Conservation (phyloP, 2,113 vertebrate species). For the Pipra filicauda region DNA sequence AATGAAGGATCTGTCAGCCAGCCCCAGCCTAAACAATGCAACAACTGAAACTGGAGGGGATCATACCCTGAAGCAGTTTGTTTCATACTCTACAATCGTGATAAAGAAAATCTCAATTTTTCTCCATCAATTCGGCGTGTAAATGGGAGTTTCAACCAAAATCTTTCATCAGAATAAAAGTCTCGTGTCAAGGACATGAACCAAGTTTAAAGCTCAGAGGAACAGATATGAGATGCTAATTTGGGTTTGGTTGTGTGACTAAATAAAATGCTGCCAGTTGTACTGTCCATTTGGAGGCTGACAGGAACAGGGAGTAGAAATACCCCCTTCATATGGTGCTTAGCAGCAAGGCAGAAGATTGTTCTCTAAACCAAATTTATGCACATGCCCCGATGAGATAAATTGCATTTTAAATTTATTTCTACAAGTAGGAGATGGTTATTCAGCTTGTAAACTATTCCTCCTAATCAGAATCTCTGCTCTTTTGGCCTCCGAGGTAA, state of each 20-base stretch:
- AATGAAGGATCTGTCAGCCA: slow-evolving; percentile 44
- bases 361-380: background rate
- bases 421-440: background rate
- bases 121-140: background rate
- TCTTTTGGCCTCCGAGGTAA: background rate
- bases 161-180: background rate
- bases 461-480: background rate
- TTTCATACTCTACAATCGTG: slow-evolving; percentile 15
- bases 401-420: background rate
- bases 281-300: background rate
- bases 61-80: slow-evolving; percentile 55
- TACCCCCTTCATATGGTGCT: accelerated
- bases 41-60: slow-evolving; percentile 31
- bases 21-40: slow-evolving; percentile 45
- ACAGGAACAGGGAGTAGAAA: background rate
- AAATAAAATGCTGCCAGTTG: background rate
- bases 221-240: background rate
- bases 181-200: background rate
- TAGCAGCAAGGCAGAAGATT: background rate
- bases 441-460: background rate
- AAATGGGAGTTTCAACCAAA: background rate
- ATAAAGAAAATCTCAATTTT: slow-evolving; percentile 47
- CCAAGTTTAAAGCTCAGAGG: background rate
- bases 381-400: background rate
- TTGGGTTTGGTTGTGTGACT: background rate